Conservation (phyloP, 1,140 invertebrate genomes). For the Bombus pascuorum region DNA sequence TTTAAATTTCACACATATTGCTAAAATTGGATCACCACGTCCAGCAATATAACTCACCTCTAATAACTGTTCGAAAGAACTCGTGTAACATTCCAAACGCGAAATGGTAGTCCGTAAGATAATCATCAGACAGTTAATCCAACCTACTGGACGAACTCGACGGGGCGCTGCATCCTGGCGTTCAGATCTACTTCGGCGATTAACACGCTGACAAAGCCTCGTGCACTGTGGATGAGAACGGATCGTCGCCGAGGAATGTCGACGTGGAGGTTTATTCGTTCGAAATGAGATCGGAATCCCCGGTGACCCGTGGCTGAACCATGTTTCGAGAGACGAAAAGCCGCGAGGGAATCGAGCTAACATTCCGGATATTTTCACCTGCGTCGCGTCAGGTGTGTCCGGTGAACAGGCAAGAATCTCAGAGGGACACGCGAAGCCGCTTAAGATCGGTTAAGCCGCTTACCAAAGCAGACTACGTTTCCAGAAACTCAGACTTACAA, state of each 20-base stretch:
- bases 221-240: not conserved
- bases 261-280: constrained; percentile 10
- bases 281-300: constrained; percentile 49
- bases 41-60: not conserved
- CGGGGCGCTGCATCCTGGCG: constrained; percentile 33
- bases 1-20: not conserved
- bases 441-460: constrained; percentile 64
- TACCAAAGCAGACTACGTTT: constrained; percentile 31
- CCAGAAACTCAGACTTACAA: constrained; percentile 20
- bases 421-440: constrained; percentile 51
- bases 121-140: constrained; percentile 31
- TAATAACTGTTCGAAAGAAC: not conserved
- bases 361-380: constrained; percentile 15
- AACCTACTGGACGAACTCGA: constrained; percentile 12
- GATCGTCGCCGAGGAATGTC: constrained; percentile 45
- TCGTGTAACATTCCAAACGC: not conserved
- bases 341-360: not conserved
- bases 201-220: constrained; percentile 54
- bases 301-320: constrained; percentile 5
- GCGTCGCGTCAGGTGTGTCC: constrained; percentile 4
- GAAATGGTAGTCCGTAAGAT: constrained; percentile 38
- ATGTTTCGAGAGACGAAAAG: not conserved
- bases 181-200: constrained; percentile 52
- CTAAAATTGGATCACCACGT: not conserved
- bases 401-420: constrained; percentile 43